These are phyloP conservation scores for Lepidostoma basale DNA, from an alignment of 1,140 invertebrate species.

Conservation along the genomic window DNA sequence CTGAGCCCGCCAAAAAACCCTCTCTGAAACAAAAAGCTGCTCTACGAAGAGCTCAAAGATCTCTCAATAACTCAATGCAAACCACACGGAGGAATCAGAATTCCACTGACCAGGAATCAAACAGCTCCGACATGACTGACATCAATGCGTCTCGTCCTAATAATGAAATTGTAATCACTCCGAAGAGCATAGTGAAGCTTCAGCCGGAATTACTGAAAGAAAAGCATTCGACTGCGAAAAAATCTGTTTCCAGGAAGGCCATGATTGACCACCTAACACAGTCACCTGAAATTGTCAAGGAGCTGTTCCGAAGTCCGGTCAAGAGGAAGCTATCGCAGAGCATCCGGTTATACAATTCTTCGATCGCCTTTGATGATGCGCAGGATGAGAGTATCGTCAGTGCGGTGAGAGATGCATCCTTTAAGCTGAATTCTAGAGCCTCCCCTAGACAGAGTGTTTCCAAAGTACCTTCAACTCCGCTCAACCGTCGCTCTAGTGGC, in stretches of 20 bases:
- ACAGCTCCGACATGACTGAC: constrained; percentile 39
- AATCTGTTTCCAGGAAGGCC: constrained; percentile 53
- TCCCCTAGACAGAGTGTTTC: constrained; percentile 45
- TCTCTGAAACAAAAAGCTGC: background rate
- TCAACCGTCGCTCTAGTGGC: background rate
- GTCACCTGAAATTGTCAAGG: constrained; percentile 54
- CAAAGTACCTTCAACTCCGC: constrained; percentile 47
- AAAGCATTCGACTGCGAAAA: constrained; percentile 59
- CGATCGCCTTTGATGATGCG: constrained; percentile 24
- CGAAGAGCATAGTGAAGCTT: constrained; percentile 52
- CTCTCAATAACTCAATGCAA: background rate
- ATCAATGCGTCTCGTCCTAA: constrained; percentile 34
- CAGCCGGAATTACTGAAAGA: constrained; percentile 55
- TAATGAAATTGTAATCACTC: constrained; percentile 51
- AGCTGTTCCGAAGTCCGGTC: constrained; percentile 57
- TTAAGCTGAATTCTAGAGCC: constrained; percentile 37
- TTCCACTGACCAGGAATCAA: constrained; percentile 29
- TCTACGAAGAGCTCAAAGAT: constrained; percentile 2
- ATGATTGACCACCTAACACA: constrained; percentile 57
- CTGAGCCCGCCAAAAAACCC: constrained; percentile 23
- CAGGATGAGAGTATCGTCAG: constrained; percentile 35
- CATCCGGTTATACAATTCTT: constrained; percentile 48
- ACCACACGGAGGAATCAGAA: background rate
- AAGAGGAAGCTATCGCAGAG: constrained; percentile 58
- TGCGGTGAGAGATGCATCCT: constrained; percentile 45